These are phyloP conservation scores for Chymomyza caudatula DNA, from an alignment of 2,888 invertebrate genomes.

Conservation along the genomic window DNA sequence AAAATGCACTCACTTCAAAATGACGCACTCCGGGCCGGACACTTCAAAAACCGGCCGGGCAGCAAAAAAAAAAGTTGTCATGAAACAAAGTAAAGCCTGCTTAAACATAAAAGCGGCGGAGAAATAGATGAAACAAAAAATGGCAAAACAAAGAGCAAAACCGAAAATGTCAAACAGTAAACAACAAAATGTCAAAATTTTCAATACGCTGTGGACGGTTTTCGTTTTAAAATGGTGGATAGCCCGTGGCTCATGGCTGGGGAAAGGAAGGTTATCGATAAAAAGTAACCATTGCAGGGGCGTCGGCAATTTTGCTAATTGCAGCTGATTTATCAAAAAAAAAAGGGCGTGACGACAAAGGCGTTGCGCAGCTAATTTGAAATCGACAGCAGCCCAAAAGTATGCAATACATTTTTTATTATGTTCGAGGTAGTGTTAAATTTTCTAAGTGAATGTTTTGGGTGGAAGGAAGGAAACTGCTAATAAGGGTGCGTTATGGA, in stretches of 20 bases:
- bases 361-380: background rate
- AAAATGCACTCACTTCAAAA: constrained; percentile 41
- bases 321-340: constrained; percentile 22
- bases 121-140: too few species aligned
- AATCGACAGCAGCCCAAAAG: background rate
- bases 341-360: background rate
- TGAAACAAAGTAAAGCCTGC: background rate
- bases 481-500: background rate
- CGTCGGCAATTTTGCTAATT: constrained; percentile 17
- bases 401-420: background rate
- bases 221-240: constrained; percentile 20
- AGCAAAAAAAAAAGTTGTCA: constrained; percentile 16
- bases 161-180: constrained; percentile 34
- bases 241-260: background rate
- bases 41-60: constrained; percentile 29
- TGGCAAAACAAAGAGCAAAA: constrained; percentile 37
- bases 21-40: constrained; percentile 28
- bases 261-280: background rate
- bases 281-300: constrained; percentile 4
- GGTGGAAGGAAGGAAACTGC: background rate
- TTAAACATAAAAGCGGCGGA: constrained; percentile 24
- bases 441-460: background rate
- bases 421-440: background rate
- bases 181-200: constrained; percentile 28
- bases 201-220: constrained; percentile 23